Evolutionary conservation across 2,888 invertebrate genomes (phyloP), one percentile per base, ranked within the genome.

Genomic region (Nymphalis urticae): DNA sequence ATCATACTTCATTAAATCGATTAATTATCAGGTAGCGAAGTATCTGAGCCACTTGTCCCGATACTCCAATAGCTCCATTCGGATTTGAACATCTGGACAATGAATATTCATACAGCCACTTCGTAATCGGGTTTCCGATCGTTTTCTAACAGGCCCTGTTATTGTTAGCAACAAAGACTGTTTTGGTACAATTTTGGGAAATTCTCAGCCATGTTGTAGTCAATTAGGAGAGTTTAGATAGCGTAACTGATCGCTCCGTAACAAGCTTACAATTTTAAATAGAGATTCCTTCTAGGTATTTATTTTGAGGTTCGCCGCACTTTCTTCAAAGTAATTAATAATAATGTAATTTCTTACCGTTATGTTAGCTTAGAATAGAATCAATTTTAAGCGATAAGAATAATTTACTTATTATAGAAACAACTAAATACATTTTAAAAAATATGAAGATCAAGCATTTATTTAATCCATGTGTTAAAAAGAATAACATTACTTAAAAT

Each of bases 51-150:
- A 56, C 66, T 62, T 67, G 62, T 62, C 62, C 36, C 48, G 48
- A 56, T 67, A 67, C n/a, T 61, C 61, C 62, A 17, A 51, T 58
- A 50, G 67, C 54, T 56, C 62, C 56, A 36, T 51, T 62, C 60
- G 62, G 64, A 48, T 65, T 60, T 59, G 48, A 68, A 68, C 68
- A 68, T 64, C 68, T 64, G 64, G 64, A 77, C 77, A 80, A 82
- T 87, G 86, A 85, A 71, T 71, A 68, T 71, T 71, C 71, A 70
- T 70, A 63, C 51, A 24, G 48, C 59, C 47, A 58, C 19, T 48
- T 21, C 69, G 62, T 66, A 69, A 69, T 69, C 69, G 69, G 58
- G 69, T 69, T 66, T 54, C 69, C 69, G 63, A 70, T 70, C 69
- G 69, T 51, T 48, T 32, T 62, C 66, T 63, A 61, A 66, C 59